Evolutionary conservation across 2,888 invertebrate genomes (phyloP).

Genomic region (Tricholauxania praeusta): DNA sequence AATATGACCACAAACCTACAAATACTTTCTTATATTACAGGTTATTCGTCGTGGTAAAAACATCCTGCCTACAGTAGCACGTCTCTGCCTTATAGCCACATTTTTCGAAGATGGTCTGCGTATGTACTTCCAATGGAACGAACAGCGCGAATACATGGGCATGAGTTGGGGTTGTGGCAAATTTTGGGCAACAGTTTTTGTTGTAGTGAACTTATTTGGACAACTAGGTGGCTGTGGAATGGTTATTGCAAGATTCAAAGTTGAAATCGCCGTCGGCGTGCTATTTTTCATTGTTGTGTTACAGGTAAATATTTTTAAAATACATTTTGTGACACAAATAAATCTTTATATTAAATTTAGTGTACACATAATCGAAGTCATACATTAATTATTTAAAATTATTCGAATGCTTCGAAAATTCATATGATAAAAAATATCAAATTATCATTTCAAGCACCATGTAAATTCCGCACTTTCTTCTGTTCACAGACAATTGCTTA

Average conservation of each 20-base stretch:
- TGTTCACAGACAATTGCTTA: conserved; percentile 86
- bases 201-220: conserved; percentile 93
- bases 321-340: not conserved
- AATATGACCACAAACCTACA: not conserved
- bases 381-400: not conserved
- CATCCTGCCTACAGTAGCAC: conserved; percentile 93
- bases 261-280: conserved; percentile 90
- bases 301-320: conserved; percentile 75
- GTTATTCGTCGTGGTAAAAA: conserved; percentile 92
- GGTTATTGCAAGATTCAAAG: conserved; percentile 93
- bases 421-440: no score
- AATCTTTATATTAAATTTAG: not conserved
- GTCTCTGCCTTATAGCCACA: conserved; percentile 97
- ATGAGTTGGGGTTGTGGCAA: conserved; percentile 97
- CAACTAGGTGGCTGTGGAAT: conserved; percentile 97
- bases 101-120: conserved; percentile 99
- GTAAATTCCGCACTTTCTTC: not conserved
- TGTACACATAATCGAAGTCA: not conserved
- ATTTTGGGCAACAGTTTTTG: conserved; percentile 94
- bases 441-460: no score
- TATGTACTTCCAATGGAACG: conserved; percentile 99
- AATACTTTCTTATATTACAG: conserved; percentile 69
- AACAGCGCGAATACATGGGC: conserved; percentile 97
- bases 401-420: conserved; percentile 25
- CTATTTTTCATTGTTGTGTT: conserved; percentile 96